Conservation (phyloP, 2,888 invertebrate genomes). For the Diarsia mendica region DNA sequence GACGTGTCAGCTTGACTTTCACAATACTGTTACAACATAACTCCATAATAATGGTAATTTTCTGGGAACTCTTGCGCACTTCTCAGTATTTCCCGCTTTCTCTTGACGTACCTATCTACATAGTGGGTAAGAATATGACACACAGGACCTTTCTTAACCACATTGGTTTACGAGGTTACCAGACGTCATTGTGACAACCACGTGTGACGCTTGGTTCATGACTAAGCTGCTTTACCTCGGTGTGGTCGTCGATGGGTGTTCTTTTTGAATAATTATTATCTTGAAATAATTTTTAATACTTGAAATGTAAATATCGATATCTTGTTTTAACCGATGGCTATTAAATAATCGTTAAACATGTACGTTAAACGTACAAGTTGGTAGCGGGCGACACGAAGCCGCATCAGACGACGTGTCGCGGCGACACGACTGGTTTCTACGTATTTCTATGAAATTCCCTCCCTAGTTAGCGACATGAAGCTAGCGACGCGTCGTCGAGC, state of each 20-base stretch:
- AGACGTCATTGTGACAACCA: conserved; percentile 1
- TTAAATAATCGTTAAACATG: not conserved
- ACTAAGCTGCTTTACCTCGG: not conserved
- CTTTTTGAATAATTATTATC: not conserved
- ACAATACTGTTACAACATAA: not conserved
- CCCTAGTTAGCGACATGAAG: no score
- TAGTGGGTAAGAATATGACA: not conserved
- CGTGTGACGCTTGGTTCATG: not conserved
- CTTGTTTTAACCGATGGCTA: no score
- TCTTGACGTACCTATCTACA: conserved; percentile 25
- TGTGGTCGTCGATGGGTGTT: not conserved
- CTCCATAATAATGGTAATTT: not conserved
- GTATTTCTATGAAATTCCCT: no score
- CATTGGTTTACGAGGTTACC: not conserved
- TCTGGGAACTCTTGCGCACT: conserved; percentile 9
- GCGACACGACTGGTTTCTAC: no score
- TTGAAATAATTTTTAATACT: not conserved
- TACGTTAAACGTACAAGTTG: no score
- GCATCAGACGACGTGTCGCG: no score
- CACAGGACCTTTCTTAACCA: not conserved
- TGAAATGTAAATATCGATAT: not conserved
- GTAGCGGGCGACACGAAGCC: no score
- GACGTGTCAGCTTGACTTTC: not conserved
- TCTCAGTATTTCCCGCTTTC: conserved; percentile 33
- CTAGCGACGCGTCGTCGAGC: no score